Conservation (phyloP, 2,888 invertebrate genomes). For the Tenthredo amoena region DNA sequence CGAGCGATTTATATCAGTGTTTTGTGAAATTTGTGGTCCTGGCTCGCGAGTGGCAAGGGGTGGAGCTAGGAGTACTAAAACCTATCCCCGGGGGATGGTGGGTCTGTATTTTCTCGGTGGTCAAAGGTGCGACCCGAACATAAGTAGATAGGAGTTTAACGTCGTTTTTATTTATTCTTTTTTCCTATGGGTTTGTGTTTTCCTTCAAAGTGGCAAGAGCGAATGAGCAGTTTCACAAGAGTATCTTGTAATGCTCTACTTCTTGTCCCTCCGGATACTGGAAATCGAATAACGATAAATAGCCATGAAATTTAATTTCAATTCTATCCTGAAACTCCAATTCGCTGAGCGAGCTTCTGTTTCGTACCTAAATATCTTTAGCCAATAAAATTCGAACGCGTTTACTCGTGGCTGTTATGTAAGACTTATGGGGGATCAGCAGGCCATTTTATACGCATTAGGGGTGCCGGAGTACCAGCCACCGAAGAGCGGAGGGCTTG, state of each 20-base stretch:
- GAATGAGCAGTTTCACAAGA: no score
- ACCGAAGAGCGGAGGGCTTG: conserved; percentile 22
- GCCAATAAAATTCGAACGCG: conserved; percentile 44
- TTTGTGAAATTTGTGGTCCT: conserved; percentile 71
- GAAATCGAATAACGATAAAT: background rate
- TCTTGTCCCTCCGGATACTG: background rate
- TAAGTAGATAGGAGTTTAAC: conserved; percentile 22
- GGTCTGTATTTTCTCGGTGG: conserved; percentile 1
- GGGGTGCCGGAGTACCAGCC: conserved; percentile 13
- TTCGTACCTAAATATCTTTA: conserved; percentile 29
- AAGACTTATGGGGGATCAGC: conserved; percentile 46
- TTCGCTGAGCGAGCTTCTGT: conserved; percentile 8
- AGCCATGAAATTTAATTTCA: background rate
- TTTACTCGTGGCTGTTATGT: conserved; percentile 48
- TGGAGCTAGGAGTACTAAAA: conserved; percentile 39
- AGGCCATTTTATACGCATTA: conserved; percentile 49
- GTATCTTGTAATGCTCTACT: background rate
- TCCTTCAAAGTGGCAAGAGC: background rate
- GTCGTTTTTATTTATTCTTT: background rate
- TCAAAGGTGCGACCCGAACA: conserved; percentile 32
- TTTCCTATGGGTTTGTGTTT: background rate
- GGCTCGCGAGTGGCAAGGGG: conserved; percentile 60
- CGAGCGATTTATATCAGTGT: conserved; percentile 74
- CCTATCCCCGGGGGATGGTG: conserved; percentile 27
- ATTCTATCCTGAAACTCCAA: background rate